Evolutionary conservation across 2,797 vertebrate genomes (phyloP), one percentile per base, ranked within the genome.

Genomic region (Antrozous pallidus): DNA sequence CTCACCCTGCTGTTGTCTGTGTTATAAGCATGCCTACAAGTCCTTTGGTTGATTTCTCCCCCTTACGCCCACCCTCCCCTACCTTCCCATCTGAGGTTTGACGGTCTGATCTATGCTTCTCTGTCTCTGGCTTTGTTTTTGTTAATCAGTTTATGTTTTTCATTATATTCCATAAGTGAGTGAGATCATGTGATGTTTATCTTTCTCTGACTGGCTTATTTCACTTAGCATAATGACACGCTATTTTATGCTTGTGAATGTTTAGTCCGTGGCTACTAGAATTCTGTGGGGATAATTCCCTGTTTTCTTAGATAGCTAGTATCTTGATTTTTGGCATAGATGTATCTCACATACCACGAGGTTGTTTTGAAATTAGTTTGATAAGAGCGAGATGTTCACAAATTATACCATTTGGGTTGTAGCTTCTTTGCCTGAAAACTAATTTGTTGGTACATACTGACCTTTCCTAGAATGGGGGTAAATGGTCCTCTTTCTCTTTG

Each of bases 261-360:
- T 94, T 95, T 96, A 88, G 86, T 94, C 69, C 91, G 7, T 93
- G 58, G 13, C 65, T 81, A 63, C 54, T 80, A 83, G 88, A 89
- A 89, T 89, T 93, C 81, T 89, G 0, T 93, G 28, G 70, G 33
- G 83, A 67, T 83, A 91, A 84, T 58, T 93, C 33, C 26, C 70
- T 88, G 31, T 87, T 90, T 96, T 74, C 47, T 82, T 90, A 67
- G 61, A 83, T 20, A 93, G 26, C 9, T 88, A 28, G 40, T 77
- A 26, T 63, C 80, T 94, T 88, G 70, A 47, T 73, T 91, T 94
- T 95, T 71, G 33, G 88, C 56, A 45, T 69, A 45, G 31, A 40
- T 74, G 3, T 65, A 36, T 88, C 33, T 74, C 70, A 75, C 16
- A 80, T 77, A 40, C 38, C 31, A 77, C 58, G 90, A 54, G 47